These are phyloP conservation scores for Rallus limicola DNA, from an alignment of 2,113 vertebrate genomes.

Conservation along the genomic window DNA sequence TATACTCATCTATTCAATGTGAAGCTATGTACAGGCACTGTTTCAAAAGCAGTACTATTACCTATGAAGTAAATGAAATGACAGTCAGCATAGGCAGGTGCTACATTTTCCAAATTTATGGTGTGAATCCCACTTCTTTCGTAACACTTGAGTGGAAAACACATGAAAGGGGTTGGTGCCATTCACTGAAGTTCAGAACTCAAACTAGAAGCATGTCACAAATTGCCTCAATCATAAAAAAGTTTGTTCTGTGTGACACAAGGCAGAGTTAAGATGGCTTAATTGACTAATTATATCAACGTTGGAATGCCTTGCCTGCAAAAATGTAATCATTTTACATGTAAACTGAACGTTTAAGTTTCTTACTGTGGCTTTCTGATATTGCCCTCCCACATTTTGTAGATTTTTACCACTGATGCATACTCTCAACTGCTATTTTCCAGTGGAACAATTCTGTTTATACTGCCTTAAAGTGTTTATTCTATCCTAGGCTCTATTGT, in stretches of 20 bases:
- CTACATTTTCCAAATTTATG: neutral
- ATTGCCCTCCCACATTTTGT: neutral
- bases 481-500: neutral
- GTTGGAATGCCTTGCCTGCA: neutral
- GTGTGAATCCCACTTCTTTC: neutral
- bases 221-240: neutral
- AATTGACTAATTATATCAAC: neutral
- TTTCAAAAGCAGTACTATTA: neutral
- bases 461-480: neutral
- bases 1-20: neutral
- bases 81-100: neutral
- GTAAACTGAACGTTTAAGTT: neutral
- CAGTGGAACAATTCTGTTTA: neutral
- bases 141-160: neutral
- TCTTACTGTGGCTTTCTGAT: neutral
- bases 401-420: neutral
- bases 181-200: neutral
- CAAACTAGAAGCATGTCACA: neutral
- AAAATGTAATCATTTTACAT: neutral
- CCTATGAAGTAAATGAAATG: neutral
- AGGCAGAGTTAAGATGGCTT: neutral
- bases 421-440: neutral
- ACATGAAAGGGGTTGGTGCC: neutral
- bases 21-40: neutral
- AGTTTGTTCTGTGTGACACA: neutral